phyloP scores from a whole-genome alignment of 2,113 vertebrate species.

The Lepisosteus oculatus region DNA sequence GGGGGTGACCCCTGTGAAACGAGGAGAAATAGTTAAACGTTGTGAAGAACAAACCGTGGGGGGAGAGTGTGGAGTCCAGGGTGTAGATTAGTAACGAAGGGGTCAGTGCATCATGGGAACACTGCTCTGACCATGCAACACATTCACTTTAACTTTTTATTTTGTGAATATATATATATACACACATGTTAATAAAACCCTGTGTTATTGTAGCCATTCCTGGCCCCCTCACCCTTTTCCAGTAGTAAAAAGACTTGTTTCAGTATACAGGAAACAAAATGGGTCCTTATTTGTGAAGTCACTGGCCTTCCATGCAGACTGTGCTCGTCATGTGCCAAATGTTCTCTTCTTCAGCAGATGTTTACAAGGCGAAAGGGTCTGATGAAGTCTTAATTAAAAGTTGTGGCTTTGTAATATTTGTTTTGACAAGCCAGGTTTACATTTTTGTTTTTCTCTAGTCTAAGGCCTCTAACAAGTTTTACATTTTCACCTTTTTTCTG shows the following conservation, averaged over 20 bases:
- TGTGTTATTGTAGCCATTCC: not conserved
- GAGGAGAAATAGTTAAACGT: too few species aligned
- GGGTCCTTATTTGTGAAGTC: not conserved
- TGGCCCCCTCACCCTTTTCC: too few species aligned
- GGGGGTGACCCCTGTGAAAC: too few species aligned
- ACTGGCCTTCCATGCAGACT: not conserved
- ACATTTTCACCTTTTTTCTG: too few species aligned
- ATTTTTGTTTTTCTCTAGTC: not conserved
- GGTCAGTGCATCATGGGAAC: too few species aligned
- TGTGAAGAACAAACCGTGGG: too few species aligned
- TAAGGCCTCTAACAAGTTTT: not conserved
- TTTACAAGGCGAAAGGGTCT: constrained; percentile 13
- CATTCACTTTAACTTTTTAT: too few species aligned
- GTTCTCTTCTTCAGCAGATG: constrained; percentile 7
- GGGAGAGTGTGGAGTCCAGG: too few species aligned
- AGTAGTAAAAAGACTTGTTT: not conserved
- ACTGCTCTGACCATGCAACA: too few species aligned
- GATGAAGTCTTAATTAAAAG: constrained; percentile 22
- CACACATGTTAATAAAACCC: not conserved
- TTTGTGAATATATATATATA: not conserved
- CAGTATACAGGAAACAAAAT: not conserved
- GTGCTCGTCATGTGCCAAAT: constrained; percentile 13
- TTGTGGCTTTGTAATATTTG: constrained; percentile 10
- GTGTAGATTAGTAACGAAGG: too few species aligned
- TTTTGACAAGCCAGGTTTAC: constrained; percentile 6